These are phyloP conservation scores for Watsonalla cultraria DNA, from an alignment of 2,888 invertebrate species.

Conservation along the genomic window DNA sequence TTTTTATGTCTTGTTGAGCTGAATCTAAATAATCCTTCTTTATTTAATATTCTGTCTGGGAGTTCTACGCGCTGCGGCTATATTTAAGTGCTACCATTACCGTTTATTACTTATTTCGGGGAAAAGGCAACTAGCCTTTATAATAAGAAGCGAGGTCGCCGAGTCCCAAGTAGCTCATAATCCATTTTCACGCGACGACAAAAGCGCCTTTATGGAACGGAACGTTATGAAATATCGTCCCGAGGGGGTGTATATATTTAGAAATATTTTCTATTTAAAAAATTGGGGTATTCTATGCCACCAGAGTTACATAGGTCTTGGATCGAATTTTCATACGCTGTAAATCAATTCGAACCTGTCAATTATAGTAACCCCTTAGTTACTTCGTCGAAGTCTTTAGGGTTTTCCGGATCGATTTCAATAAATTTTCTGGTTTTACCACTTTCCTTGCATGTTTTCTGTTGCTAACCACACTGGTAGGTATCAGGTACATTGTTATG, in stretches of 20 bases:
- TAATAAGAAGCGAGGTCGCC: slow-evolving; percentile 18
- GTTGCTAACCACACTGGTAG: too few relatives aligned
- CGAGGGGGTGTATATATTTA: neutral
- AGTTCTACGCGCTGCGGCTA: slow-evolving; percentile 1
- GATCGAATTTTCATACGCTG: too few relatives aligned
- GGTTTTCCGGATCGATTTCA: neutral
- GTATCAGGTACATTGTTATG: too few relatives aligned
- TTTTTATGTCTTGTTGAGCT: neutral
- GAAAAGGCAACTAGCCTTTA: slow-evolving; percentile 16
- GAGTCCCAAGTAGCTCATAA: slow-evolving; percentile 13
- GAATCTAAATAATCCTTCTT: too few relatives aligned
- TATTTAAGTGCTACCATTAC: slow-evolving; percentile 9
- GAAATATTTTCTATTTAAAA: neutral
- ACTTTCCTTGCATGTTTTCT: neutral
- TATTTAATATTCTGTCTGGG: too few relatives aligned
- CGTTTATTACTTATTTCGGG: slow-evolving; percentile 14
- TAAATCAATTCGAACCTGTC: too few relatives aligned
- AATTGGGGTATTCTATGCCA: neutral
- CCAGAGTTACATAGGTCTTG: too few relatives aligned
- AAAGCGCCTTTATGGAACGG: slow-evolving; percentile 8
- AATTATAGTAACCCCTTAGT: neutral
- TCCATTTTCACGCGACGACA: slow-evolving; percentile 13
- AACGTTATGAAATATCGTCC: slow-evolving; percentile 7
- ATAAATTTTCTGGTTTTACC: neutral
- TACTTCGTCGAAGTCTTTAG: neutral